Evolutionary conservation across 1,140 invertebrate genomes (phyloP), one percentile per base, ranked within the genome.

Genomic region (Penaeus indicus): DNA sequence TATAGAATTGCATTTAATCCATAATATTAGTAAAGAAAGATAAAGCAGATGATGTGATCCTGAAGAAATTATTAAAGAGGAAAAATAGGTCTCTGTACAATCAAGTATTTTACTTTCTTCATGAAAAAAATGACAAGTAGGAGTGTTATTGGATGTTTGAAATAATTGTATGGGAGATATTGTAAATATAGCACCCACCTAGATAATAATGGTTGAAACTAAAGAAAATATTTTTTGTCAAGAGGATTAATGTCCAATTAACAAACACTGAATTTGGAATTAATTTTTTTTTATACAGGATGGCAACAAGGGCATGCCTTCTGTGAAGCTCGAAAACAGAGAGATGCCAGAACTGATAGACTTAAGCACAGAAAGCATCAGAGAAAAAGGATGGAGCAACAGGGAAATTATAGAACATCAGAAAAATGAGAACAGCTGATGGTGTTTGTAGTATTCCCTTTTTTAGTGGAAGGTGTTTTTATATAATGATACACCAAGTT

Each of bases 301-400:
- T 91, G 95, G 94, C 86, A 95, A 95, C 92, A 94, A 94, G 91
- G 96, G 96, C 67, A 92, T 96, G 92, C 96, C 95, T n/a, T 38
- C 92, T 97, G 54, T n/a, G 95, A 96, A 92, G 95, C 96, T 93
- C 94, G 96, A 89, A 96, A 96, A 94, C 94, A 96, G 92, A 95
- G 96, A 96, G 91, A 91, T 88, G 91, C n/a, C 91, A 19, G 91
- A 91, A 85, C 64, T 90, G 77, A 91, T 91, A 61, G 90, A 63
- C 63, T 91, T 42, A 91, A 91, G 83, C 91, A 32, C 79, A 88
- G 42, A 91, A 91, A 79, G 90, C 91, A 63, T 63, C 64, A 85
- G 79, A 75, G 21, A 90, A 91, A 42, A 86, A 75, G 38, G 77
- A 69, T n/a, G n/a, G n/a, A n/a, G 62, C 21, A 64, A 85, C 25